A percentile compares a stretch with the other conserved stretches of the same genome.
phyloP scores from a whole-genome alignment of 2,113 vertebrate genomes.

The Apteryx mantelli region DNA sequence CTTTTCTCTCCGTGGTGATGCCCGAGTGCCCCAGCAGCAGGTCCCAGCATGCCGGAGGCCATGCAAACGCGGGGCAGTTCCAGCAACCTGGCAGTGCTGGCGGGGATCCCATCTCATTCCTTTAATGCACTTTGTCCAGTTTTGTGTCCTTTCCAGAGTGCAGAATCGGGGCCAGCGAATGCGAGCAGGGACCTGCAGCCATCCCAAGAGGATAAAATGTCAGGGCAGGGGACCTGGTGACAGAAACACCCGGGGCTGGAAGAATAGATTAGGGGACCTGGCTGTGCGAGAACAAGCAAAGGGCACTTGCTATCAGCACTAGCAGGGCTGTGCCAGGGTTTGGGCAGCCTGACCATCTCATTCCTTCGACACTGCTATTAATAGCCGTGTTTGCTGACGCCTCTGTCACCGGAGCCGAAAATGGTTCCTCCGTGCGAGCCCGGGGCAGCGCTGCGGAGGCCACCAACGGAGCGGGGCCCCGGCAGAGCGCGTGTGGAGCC shows the following conservation, averaged over 20 bases:
- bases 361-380: slow-evolving; percentile 32
- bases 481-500: background rate
- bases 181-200: background rate
- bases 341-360: background rate
- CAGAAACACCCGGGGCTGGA: background rate
- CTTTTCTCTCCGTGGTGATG: fast-evolving
- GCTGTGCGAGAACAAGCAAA: slow-evolving; percentile 1
- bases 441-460: fast-evolving
- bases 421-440: background rate
- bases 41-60: fast-evolving
- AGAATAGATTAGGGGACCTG: slow-evolving; percentile 22
- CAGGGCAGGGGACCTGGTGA: background rate
- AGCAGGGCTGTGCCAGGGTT: background rate
- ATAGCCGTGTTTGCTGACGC: background rate
- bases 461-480: background rate
- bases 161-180: background rate
- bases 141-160: background rate
- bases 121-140: fast-evolving
- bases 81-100: fast-evolving
- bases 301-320: background rate
- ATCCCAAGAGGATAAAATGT: background rate
- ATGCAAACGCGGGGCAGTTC: background rate
- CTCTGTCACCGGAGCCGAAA: slow-evolving; percentile 29
- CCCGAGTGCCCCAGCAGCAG: background rate
- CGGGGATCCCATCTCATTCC: background rate